phyloP scores from a whole-genome alignment of 2,797 vertebrate genomes.

The Peromyscus attwateri region DNA sequence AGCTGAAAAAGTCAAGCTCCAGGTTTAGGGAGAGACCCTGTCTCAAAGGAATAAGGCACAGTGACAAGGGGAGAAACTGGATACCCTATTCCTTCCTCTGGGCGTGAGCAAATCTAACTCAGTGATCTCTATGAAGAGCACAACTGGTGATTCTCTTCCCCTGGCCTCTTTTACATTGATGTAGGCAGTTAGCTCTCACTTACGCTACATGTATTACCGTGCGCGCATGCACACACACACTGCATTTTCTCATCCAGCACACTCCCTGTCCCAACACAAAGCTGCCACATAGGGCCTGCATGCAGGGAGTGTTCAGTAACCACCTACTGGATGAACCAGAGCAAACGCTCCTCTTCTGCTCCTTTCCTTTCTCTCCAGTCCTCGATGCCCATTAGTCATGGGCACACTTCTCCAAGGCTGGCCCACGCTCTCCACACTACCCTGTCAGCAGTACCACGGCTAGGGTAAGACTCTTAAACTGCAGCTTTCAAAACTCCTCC shows the following conservation, averaged over 20 bases:
- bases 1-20: background rate
- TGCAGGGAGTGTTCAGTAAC: background rate
- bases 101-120: background rate
- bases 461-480: background rate
- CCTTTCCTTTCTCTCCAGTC: background rate
- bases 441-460: background rate
- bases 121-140: background rate
- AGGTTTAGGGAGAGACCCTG: background rate
- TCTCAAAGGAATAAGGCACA: background rate
- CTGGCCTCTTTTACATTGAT: background rate
- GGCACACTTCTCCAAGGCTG: background rate
- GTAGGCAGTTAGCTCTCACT: background rate
- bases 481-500: background rate
- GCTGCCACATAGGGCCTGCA: background rate
- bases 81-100: background rate
- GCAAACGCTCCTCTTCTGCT: background rate
- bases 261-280: background rate
- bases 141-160: background rate
- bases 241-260: background rate
- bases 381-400: background rate
- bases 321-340: background rate
- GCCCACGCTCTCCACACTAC: background rate
- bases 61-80: background rate
- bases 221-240: too few relatives aligned
- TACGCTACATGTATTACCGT: background rate